Evolutionary conservation across 2,888 invertebrate genomes (phyloP).

Genomic region (Spisula solida): DNA sequence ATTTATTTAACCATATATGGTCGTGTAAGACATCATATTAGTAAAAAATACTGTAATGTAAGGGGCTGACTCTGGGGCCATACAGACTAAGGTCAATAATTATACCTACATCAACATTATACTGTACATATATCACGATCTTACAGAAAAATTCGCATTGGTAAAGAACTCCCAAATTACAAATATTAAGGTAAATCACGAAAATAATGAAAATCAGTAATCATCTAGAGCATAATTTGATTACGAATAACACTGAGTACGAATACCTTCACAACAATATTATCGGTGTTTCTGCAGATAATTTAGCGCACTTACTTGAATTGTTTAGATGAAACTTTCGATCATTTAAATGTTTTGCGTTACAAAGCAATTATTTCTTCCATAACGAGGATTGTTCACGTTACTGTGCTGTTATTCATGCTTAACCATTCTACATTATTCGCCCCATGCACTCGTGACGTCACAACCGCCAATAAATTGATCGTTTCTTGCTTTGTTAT

Average conservation of each 20-base stretch:
- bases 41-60: no score
- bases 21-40: no score
- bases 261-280: constrained; percentile 21
- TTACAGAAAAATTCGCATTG: no score
- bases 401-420: constrained; percentile 14
- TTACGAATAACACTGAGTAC: constrained; percentile 2
- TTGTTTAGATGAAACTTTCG: no score
- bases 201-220: not conserved
- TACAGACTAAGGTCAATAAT: no score
- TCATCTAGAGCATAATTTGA: not conserved
- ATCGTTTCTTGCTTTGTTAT: constrained; percentile 8
- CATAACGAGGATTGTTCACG: constrained; percentile 9
- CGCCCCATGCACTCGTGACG: constrained; percentile 29
- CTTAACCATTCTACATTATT: constrained; percentile 11
- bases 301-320: not conserved
- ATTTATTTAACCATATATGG: no score
- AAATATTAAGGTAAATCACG: no score
- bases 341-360: not conserved
- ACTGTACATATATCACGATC: no score
- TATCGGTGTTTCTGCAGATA: constrained; percentile 11
- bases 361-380: not conserved
- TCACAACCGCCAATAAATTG: not conserved
- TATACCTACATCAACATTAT: no score
- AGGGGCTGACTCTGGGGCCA: no score
- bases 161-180: no score